Evolutionary conservation across 2,797 vertebrate species (phyloP), one percentile per base, ranked within the genome.

Genomic region (Myiothlypis coronata): DNA sequence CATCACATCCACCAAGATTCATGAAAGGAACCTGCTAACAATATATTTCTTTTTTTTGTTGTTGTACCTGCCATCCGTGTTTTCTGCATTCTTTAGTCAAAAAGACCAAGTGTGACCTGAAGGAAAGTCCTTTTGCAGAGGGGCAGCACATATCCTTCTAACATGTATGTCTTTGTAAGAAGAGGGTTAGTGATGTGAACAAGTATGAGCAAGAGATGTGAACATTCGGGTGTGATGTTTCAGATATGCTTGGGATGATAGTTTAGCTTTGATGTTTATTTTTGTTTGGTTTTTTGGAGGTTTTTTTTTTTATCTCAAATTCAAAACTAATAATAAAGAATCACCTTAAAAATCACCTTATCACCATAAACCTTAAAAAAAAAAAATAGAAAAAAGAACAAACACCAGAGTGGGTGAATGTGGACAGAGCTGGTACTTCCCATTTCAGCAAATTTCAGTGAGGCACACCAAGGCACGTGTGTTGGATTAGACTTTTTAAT

Each of bases 401-500:
- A 50, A 53, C 12, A 70, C 9, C 3, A 2, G 4, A 65, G 35
- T 24, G 18, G 9, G 7, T 24, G 72, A 79, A 46, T 5, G 6
- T 34, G 50, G 32, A 74, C 65, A 78, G 72, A 59, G 28, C 61
- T 71, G 41, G 26, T 75, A 8, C 63, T 68, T 92, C 90, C 61
- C 35, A 41, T 94, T 91, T 95, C 74, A 55, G 22, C 3, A 3
- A 63, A 41, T 94, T 91, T 95, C 74, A 55, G 22, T 2, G 3
- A 63, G 63, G 78, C 53, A 64, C 47, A 26, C 21, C 4, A 19
- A 61, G 28, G 6, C 13, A 30, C 63, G 47, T n/a, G n/a, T 44
- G 83, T 69, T 94, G 90, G 65, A 90, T 83, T 77, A 83, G 79
- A 43, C 17, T 6, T 84, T 63, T 72, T 77, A 80, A 76, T 44